Evolutionary conservation across 2,888 invertebrate species (phyloP), one percentile per base, ranked within the genome.

Genomic region (Amphipyra berbera): DNA sequence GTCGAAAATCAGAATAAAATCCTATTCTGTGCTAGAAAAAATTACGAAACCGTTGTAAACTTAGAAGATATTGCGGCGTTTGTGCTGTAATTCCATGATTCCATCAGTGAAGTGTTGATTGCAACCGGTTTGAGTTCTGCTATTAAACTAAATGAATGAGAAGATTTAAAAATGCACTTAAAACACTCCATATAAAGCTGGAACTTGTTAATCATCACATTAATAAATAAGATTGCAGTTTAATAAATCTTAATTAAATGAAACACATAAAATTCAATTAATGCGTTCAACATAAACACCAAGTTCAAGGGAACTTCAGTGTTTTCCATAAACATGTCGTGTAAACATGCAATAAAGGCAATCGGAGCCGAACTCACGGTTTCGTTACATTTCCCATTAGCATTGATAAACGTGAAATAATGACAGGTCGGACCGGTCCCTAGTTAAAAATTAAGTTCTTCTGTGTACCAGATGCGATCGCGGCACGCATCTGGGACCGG

Each of bases 401-500:
- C 82, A 81, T 84, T 81, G 80, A 82, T 82, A 83, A 84, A 78
- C 86, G 82, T 81, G 84, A 69, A 82, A 82, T 88, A 87, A 88
- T 86, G 84, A 86, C 83, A 79, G 79, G 82, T 76, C 74, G 48
- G 72, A 89, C 89, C 87, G 88, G 88, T 88, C 77, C 59, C 73
- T 82, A 82, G 83, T 88, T 88, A 84, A 87, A 89, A 88, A 88
- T 88, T 85, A 83, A 87, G 82, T 88, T 87, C 84, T 89, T 86
- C 82, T 83, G 84, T 81, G 80, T 82, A 81, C 83, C 87, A 88
- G 86, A 88, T 88, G 88, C 78, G 83, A 82, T 84, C 82, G 81
- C 52, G 63, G 80, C 82, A 75, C 80, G 84, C 84, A 84, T 84
- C 79, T 83, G 81, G 71, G 57, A 40, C 47, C 56, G 40, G 52